These are phyloP conservation scores for Zophobas atratus DNA, from an alignment of 1,140 invertebrate genomes.

Conservation along the genomic window DNA sequence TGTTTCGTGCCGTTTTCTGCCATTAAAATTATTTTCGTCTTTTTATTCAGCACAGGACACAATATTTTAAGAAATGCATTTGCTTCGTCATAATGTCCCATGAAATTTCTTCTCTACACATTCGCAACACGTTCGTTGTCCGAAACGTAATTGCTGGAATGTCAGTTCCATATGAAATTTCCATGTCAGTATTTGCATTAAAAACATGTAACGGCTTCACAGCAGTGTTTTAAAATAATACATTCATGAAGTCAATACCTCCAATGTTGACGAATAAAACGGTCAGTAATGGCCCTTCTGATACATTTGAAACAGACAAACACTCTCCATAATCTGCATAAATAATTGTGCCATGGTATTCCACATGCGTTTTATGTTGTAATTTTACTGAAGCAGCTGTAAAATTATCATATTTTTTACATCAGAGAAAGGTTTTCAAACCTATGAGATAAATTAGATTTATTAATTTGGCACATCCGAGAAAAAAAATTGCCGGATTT, in stretches of 20 bases:
- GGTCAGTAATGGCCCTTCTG: slow-evolving; percentile 26
- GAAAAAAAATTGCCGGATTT: background rate
- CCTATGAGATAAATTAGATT: slow-evolving; percentile 28
- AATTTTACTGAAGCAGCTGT: background rate
- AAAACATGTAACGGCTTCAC: slow-evolving; percentile 41
- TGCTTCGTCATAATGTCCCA: too few species aligned
- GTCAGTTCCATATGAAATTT: slow-evolving; percentile 33
- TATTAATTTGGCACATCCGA: slow-evolving; percentile 1
- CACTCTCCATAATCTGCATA: slow-evolving; percentile 29
- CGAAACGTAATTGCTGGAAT: slow-evolving; percentile 20
- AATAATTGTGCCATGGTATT: slow-evolving; percentile 1
- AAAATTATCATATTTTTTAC: slow-evolving; percentile 2
- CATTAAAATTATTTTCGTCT: too few species aligned
- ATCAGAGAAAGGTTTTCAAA: background rate
- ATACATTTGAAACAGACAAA: slow-evolving; percentile 26
- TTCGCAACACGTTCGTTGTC: slow-evolving; percentile 17
- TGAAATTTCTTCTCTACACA: background rate
- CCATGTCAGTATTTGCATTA: slow-evolving; percentile 22
- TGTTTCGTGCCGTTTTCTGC: too few species aligned
- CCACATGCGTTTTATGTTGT: background rate
- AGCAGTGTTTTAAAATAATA: slow-evolving; percentile 34
- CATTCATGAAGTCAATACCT: slow-evolving; percentile 36
- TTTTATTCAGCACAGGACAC: too few species aligned
- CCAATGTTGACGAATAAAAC: slow-evolving; percentile 35
- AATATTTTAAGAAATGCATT: too few species aligned